A percentile compares a stretch with the other conserved stretches of the same genome.
Evolutionary conservation across 2,888 invertebrate genomes (phyloP).

Genomic region (Agrochola litura): DNA sequence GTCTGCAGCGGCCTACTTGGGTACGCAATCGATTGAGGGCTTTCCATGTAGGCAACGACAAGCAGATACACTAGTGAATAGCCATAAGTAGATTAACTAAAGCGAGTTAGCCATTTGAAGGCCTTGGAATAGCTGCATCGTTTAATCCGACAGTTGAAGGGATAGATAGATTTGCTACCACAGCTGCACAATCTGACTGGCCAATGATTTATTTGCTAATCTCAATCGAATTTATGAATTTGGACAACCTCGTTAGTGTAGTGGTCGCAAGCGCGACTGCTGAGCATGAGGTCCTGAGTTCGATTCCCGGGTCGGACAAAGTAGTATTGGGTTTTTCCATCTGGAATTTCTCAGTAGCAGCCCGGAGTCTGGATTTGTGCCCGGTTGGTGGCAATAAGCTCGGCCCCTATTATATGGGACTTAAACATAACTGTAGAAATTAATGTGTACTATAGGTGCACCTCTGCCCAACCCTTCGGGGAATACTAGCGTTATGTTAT

Average conservation of each 20-base stretch:
- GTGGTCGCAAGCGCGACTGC: too few relatives aligned
- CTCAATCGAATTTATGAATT: neutral
- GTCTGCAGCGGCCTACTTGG: too few relatives aligned
- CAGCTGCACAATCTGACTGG: neutral
- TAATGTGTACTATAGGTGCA: neutral
- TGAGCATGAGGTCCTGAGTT: neutral
- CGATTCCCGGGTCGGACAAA: neutral
- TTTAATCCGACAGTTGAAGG: constrained; percentile 7
- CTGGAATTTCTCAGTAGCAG: neutral
- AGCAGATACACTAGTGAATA: neutral
- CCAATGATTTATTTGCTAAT: constrained; percentile 13
- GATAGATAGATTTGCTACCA: constrained; percentile 1
- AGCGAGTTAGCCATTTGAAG: constrained; percentile 17
- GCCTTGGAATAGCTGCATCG: constrained; percentile 1
- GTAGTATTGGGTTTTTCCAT: neutral
- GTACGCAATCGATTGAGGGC: too few relatives aligned
- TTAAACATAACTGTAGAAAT: neutral
- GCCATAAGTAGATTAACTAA: constrained; percentile 18
- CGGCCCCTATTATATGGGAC: neutral
- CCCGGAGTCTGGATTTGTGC: too few relatives aligned
- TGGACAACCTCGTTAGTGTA: neutral
- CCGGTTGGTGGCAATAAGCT: neutral
- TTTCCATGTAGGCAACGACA: neutral
- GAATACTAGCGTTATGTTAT: neutral
- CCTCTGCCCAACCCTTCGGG: too few relatives aligned